Conservation (phyloP, 2,113 vertebrate genomes). For the Rhinichthys klamathensis region DNA sequence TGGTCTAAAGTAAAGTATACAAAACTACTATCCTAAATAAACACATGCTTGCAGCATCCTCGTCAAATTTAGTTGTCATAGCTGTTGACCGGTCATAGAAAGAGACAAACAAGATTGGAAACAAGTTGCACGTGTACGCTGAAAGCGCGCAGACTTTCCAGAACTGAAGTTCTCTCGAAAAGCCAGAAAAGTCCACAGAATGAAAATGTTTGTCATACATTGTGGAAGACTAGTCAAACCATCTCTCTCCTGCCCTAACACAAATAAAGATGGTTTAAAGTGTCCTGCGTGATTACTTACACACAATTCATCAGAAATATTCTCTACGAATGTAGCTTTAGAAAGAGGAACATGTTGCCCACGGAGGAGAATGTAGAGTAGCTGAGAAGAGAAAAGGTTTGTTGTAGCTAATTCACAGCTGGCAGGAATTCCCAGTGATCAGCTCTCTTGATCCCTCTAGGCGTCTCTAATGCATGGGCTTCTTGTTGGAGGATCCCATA, state of each 20-base stretch:
- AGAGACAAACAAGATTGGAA: constrained; percentile 32
- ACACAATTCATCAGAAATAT: constrained; percentile 53
- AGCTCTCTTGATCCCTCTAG: constrained; percentile 6
- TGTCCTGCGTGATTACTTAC: constrained; percentile 48
- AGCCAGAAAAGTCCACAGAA: constrained; percentile 46
- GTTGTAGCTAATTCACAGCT: constrained; percentile 22
- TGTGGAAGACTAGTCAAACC: constrained; percentile 51
- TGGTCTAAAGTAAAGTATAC: background rate
- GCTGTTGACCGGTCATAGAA: background rate
- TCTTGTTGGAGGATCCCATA: constrained; percentile 60
- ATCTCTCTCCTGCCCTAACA: constrained; percentile 35
- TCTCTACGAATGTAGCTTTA: constrained; percentile 54
- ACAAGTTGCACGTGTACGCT: constrained; percentile 41
- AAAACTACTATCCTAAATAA: background rate
- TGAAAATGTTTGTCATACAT: constrained; percentile 61
- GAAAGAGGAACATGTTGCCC: constrained; percentile 42
- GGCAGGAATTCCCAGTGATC: constrained; percentile 33
- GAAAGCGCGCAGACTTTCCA: constrained; percentile 53
- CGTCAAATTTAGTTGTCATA: background rate
- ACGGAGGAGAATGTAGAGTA: constrained; percentile 11
- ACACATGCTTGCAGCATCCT: background rate
- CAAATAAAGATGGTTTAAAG: constrained; percentile 45
- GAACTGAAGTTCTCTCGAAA: constrained; percentile 26
- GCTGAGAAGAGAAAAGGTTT: constrained; percentile 7
- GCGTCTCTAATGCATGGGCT: constrained; percentile 44